Conservation (phyloP, 2,888 invertebrate genomes). For the Lypha dubia region DNA sequence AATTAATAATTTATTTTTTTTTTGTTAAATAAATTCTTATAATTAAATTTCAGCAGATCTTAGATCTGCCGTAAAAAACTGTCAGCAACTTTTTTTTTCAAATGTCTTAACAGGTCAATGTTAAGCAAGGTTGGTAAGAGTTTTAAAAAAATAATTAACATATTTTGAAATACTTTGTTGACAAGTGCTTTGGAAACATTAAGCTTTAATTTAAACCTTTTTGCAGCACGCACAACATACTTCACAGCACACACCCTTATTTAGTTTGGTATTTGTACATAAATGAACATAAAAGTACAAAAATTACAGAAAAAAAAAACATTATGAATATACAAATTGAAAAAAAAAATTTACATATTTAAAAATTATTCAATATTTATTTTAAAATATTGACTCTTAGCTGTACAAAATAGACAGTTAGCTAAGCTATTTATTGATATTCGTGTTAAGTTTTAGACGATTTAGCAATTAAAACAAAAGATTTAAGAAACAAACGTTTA, state of each 20-base stretch:
- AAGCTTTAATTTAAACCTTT: not conserved
- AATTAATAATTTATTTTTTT: no score
- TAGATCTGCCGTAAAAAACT: not conserved
- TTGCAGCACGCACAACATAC: not conserved
- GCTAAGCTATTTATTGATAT: slow-evolving; percentile 1
- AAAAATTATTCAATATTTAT: slow-evolving; percentile 18
- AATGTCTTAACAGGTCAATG: no score
- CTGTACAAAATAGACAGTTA: not conserved
- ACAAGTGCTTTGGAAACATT: not conserved
- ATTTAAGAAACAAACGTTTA: slow-evolving; percentile 14
- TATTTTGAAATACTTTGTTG: not conserved
- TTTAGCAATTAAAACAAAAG: slow-evolving; percentile 19
- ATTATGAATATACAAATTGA: not conserved
- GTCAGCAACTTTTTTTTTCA: no score
- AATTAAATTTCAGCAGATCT: not conserved
- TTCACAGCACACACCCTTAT: slow-evolving; percentile 38
- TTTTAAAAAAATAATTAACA: not conserved
- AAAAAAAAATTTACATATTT: no score
- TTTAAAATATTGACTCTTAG: not conserved
- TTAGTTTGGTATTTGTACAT: slow-evolving; percentile 12
- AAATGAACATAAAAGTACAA: slow-evolving; percentile 2
- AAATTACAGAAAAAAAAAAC: not conserved
- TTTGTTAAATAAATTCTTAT: no score
- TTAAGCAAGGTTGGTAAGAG: not conserved
- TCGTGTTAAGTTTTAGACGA: not conserved